Percentiles rank a stretch among this genome's conserved stretches.
These are phyloP conservation scores for Argopecten irradians DNA, from an alignment of 1,140 invertebrate species.

Conservation along the genomic window DNA sequence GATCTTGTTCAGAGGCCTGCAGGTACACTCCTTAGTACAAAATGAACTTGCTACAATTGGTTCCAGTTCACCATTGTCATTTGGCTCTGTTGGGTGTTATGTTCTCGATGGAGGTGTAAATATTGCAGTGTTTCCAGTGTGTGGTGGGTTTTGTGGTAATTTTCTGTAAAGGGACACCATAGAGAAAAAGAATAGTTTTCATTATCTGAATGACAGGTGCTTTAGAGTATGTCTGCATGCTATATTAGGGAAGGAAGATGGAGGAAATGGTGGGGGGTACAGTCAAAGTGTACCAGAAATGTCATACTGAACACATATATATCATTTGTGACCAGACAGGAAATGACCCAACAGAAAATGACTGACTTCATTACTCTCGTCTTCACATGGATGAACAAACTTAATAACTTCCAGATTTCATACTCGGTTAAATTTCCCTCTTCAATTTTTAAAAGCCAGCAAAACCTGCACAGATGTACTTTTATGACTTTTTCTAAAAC, in stretches of 20 bases:
- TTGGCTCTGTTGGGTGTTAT: background rate
- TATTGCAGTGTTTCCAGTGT: background rate
- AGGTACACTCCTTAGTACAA: background rate
- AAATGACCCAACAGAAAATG: conserved; percentile 13
- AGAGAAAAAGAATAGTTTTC: background rate
- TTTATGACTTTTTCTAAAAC: background rate
- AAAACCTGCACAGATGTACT: background rate
- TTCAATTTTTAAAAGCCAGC: background rate
- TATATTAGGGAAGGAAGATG: background rate
- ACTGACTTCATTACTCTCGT: background rate
- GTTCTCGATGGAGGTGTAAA: background rate
- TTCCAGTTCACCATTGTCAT: background rate
- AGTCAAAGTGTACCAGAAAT: background rate
- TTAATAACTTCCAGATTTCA: background rate
- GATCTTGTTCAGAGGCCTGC: too few species aligned
- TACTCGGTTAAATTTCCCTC: background rate
- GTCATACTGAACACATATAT: background rate
- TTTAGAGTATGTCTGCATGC: background rate
- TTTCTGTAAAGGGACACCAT: background rate
- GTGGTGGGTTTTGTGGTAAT: background rate
- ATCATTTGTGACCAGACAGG: background rate
- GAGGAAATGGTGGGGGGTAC: background rate
- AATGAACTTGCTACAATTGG: background rate
- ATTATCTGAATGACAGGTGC: background rate
- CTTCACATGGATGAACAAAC: background rate